Base-by-base conservation (phyloP, 2,113 vertebrate species). In the Calonectris borealis region DNA sequence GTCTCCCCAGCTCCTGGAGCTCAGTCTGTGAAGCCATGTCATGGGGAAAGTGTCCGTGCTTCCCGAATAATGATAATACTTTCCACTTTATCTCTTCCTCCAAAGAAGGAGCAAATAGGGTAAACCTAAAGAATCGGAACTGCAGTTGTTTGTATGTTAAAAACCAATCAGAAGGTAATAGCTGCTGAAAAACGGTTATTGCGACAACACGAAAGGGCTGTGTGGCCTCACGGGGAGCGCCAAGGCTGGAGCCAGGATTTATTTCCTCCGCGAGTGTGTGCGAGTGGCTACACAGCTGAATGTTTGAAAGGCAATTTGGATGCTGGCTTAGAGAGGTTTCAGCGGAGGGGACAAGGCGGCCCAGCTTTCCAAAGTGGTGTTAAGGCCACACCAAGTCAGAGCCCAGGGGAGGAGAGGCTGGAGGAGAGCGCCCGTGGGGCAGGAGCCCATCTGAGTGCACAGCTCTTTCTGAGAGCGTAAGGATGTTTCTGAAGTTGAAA, bases 21-120 rank as follows among this genome's bases (percentile, higher is more conserved):
- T 69, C 52, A 0, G 31, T 0, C 48, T 40, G 48, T 3, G 48
- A 58, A 64, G 71, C 52, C 7, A 2, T 2, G 15, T 9, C 20
- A n/a, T 2, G 27, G 60, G 69, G 32, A 80, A 64, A 55, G 34
- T 36, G 48, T 40, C 54, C 44, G 61, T 42, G 15, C 54, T 61
- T 66, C 54, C 80, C 18, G 0, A 7, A 3, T 0, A 13, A 62
- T 2, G 1, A 16, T 18, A 13, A 22, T 2, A 9, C 26, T 71
- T 88, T 18, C 73, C 55, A 36, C 62, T 70, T 69, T 8, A n/a
- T 24, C 69, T 91, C 80, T 64, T 61, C 55, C 44, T 69, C 81
- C 57, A 27, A 51, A 84, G 44, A 34, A 40, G 27, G 73, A 82
- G 51, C 51, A 80, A 69, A 36, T 22, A 32, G 80, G 78, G 86